A percentile compares a stretch with the other conserved stretches of the same genome.
Evolutionary conservation across 2,888 invertebrate genomes (phyloP).

Genomic region (Pristionchus maxplancki): DNA sequence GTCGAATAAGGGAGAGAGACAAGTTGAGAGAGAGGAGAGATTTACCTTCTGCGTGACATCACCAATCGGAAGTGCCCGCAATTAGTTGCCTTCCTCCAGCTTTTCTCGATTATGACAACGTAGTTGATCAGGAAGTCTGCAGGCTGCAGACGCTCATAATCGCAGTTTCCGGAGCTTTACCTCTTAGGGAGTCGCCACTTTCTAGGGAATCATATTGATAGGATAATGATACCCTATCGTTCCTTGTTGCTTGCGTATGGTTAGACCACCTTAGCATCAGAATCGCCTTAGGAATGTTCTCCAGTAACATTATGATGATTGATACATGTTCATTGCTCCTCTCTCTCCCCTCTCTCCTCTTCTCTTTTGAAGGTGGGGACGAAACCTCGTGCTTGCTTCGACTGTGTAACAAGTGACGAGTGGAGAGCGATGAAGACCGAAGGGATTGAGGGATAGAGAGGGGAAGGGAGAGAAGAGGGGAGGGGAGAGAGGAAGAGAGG

Average conservation of each 20-base stretch:
- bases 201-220: too few species aligned
- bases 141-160: too few species aligned
- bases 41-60: conserved; percentile 7
- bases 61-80: conserved; percentile 31
- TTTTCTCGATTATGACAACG: neutral
- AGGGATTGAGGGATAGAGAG: neutral
- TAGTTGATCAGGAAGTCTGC: too few species aligned
- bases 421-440: conserved; percentile 41
- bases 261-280: too few species aligned
- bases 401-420: conserved; percentile 22
- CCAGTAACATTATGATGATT: neutral
- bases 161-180: too few species aligned
- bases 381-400: conserved; percentile 12
- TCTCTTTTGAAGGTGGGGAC: conserved; percentile 33
- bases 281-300: too few species aligned
- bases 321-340: neutral
- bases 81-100: neutral
- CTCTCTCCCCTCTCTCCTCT: neutral
- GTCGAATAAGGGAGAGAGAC: conserved; percentile 15
- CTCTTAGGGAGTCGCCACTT: too few species aligned
- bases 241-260: too few species aligned
- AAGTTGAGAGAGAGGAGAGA: neutral
- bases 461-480: conserved; percentile 8
- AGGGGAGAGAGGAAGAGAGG: neutral
- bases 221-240: too few species aligned